Percentiles rank a stretch among this genome's conserved stretches.
Evolutionary conservation across 2,888 invertebrate species (phyloP).

Genomic region (Cosmopolites sordidus): DNA sequence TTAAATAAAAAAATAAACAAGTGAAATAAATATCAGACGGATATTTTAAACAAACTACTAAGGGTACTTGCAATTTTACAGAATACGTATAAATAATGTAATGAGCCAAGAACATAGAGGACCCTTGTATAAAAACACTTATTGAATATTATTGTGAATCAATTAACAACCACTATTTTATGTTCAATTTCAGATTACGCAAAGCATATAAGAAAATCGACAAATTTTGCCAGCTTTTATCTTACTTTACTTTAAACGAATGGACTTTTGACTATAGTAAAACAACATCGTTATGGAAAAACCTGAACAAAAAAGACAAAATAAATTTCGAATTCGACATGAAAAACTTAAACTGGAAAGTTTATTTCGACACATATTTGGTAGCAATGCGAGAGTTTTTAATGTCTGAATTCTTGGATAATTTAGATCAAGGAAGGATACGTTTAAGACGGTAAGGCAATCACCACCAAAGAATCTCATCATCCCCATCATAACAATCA

Average conservation of each 20-base stretch:
- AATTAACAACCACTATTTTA: too few relatives aligned
- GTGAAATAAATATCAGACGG: too few relatives aligned
- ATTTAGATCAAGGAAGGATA: slow-evolving; percentile 9
- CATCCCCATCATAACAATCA: background rate
- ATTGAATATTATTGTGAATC: too few relatives aligned
- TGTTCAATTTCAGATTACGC: slow-evolving; percentile 17
- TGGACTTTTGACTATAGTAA: slow-evolving; percentile 14
- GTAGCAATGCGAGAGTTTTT: slow-evolving; percentile 14
- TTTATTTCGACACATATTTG: slow-evolving; percentile 17
- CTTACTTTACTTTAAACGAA: slow-evolving; percentile 14
- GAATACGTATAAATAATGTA: too few relatives aligned
- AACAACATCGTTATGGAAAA: slow-evolving; percentile 12
- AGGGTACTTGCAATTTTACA: too few relatives aligned
- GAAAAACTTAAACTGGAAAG: slow-evolving; percentile 13
- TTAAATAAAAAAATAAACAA: too few relatives aligned
- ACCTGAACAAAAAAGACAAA: slow-evolving; percentile 15
- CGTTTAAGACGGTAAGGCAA: slow-evolving; percentile 11
- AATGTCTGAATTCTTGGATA: slow-evolving; percentile 13
- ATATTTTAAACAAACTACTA: too few relatives aligned
- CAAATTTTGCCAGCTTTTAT: slow-evolving; percentile 5
- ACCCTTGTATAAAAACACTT: too few relatives aligned
- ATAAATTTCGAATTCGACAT: slow-evolving; percentile 22
- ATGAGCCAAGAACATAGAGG: too few relatives aligned
- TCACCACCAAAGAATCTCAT: too few relatives aligned
- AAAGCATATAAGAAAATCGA: slow-evolving; percentile 18